Conservation (phyloP, 1,140 invertebrate species). For the Tetramorium parvispinum region DNA sequence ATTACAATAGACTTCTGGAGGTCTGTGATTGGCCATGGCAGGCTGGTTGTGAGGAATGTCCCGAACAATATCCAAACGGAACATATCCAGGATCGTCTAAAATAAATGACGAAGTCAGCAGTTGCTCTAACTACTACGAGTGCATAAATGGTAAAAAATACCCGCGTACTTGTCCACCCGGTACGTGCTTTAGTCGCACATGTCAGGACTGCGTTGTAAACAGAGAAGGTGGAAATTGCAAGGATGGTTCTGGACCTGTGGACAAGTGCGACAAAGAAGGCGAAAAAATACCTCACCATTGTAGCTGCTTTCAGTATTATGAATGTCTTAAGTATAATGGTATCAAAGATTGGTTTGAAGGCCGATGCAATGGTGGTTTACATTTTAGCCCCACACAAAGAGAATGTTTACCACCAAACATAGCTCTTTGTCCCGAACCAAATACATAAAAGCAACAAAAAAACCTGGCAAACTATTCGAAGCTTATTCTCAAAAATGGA, state of each 20-base stretch:
- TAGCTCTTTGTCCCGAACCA: background rate
- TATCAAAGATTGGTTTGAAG: fast-evolving
- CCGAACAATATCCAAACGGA: background rate
- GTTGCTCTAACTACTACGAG: background rate
- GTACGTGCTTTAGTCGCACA: conserved; percentile 38
- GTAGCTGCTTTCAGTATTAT: background rate
- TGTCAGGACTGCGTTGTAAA: background rate
- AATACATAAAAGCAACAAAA: background rate
- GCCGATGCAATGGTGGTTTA: background rate
- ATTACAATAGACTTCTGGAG: conserved; percentile 40
- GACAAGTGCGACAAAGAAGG: no score
- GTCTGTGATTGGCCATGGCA: conserved; percentile 54
- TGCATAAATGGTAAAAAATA: background rate
- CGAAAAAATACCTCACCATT: background rate
- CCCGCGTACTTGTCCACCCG: background rate
- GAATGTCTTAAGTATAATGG: background rate
- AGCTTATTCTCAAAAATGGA: background rate
- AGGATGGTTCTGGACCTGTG: no score
- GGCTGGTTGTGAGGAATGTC: background rate
- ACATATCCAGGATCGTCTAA: background rate
- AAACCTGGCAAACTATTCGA: background rate
- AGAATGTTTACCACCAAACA: fast-evolving
- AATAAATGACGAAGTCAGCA: background rate
- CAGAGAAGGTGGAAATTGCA: background rate
- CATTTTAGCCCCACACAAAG: background rate